A percentile compares a stretch with the other conserved stretches of the same genome.
Evolutionary conservation across 2,113 vertebrate genomes (phyloP).

Genomic region (Crocuta crocuta): DNA sequence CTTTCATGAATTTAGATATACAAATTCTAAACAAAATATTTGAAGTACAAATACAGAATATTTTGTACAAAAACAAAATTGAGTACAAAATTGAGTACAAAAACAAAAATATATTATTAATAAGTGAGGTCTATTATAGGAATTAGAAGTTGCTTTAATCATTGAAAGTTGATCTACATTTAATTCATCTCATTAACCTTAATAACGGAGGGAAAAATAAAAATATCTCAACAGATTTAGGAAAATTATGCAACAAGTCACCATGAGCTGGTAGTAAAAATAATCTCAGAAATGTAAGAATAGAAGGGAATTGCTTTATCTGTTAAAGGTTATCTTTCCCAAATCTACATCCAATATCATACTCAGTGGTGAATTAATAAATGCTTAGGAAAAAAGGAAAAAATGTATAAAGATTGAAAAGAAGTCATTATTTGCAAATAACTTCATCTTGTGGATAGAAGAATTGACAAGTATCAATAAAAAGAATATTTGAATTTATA

Average conservation of each 20-base stretch:
- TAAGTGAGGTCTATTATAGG: background rate
- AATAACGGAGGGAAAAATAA: background rate
- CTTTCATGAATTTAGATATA: background rate
- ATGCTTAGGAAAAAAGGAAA: background rate
- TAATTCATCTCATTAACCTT: background rate
- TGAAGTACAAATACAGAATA: background rate
- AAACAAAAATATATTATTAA: background rate
- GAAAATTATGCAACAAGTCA: background rate
- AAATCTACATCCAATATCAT: background rate
- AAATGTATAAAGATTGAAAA: background rate
- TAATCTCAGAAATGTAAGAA: background rate
- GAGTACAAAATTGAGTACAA: background rate
- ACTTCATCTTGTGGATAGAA: background rate
- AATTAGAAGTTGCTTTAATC: background rate
- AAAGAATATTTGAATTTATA: background rate
- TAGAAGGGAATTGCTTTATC: background rate
- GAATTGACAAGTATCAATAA: background rate
- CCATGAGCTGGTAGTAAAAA: background rate
- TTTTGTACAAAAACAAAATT: background rate
- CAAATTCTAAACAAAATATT: background rate
- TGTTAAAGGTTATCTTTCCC: background rate
- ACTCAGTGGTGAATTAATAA: background rate
- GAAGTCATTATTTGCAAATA: background rate
- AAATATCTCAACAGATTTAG: background rate
- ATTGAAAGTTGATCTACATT: background rate